Base-by-base conservation (phyloP, 2,797 vertebrate genomes). In the Eulemur mongoz region DNA sequence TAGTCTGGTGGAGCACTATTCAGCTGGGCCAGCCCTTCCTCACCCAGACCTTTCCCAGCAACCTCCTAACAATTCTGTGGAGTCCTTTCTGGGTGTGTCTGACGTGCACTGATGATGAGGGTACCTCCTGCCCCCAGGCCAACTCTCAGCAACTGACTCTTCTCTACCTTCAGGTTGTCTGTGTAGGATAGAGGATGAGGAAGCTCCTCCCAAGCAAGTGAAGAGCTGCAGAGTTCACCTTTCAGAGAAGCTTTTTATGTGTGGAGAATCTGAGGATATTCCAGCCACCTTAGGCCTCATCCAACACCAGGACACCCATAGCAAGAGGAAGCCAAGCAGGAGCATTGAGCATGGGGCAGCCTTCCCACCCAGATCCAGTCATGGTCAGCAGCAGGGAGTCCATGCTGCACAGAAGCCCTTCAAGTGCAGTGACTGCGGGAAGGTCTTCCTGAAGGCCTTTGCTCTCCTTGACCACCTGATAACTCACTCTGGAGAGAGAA, bases 141-240 rank as follows among this genome's bases (percentile, higher is more conserved):
- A 20, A 0, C 27, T 43, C 76, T 73, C 6, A 32, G 35, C 59
- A 92, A 87, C 40, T 70, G n/a, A 52, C 23, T 94, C 30, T 32
- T 57, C 52, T 84, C 80, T 52, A 43, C 43, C 78, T 92, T 88
- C 79, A 97, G 83, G 89, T 83, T 94, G 75, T 65, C 73, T n/a
- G 2, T 22, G 57, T 61, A 23, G 43, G 5, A 2, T 20, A 63
- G 27, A 73, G 12, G 40, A 54, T 48, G 32, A 70, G 57, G 79
- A 89, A 35, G 13, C 63, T 32, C 43, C 50, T 59, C 40, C 30
- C 0, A 32, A 86, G 48, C 83, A 48, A 25, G 45, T 22, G n/a
- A 78, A 40, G 69, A 94, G 4, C 48, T 73, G 9, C 9, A 17
- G 35, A 73, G 10, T 40, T 57, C 8, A 13, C 50, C 40, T 54